These are phyloP conservation scores for Epizoanthus scotinus DNA, from an alignment of 92 coral and sea anemone genomes.

Conservation along the genomic window DNA sequence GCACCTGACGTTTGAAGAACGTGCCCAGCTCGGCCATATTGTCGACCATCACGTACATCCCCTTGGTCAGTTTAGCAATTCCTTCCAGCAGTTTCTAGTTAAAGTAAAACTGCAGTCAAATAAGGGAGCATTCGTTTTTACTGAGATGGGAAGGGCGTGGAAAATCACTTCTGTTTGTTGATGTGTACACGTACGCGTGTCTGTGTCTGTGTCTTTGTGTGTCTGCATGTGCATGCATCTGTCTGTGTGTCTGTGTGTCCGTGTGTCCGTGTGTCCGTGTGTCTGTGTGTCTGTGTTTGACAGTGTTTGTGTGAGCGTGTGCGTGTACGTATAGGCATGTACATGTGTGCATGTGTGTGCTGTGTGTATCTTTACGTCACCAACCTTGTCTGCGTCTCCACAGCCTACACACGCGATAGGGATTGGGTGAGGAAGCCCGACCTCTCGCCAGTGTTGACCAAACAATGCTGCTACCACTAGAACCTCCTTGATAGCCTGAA, in stretches of 20 bases:
- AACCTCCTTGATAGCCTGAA: slow-evolving; percentile 61
- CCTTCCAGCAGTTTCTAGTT: slow-evolving; percentile 61
- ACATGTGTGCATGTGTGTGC: background rate
- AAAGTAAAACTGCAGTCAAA: background rate
- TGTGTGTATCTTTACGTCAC: background rate
- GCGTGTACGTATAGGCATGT: background rate
- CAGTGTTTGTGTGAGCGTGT: no score
- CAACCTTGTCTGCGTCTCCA: slow-evolving; percentile 72
- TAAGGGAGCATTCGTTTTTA: no score
- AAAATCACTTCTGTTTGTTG: no score
- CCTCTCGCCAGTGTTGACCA: slow-evolving; percentile 72
- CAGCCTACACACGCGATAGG: slow-evolving; percentile 83
- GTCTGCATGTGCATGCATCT: no score
- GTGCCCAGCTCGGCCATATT: slow-evolving; percentile 74
- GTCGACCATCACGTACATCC: slow-evolving; percentile 74
- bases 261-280: no score
- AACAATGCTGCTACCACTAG: slow-evolving; percentile 61
- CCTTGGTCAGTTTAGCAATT: slow-evolving; percentile 70
- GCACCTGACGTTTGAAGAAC: slow-evolving; percentile 68
- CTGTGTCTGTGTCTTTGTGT: no score
- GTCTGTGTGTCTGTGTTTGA: no score
- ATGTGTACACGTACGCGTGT: no score
- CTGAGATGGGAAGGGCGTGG: no score
- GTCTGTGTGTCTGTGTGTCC: no score
- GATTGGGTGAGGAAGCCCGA: slow-evolving; percentile 72